Evolutionary conservation across 2,888 invertebrate genomes (phyloP).

Genomic region (Trilocha varians): DNA sequence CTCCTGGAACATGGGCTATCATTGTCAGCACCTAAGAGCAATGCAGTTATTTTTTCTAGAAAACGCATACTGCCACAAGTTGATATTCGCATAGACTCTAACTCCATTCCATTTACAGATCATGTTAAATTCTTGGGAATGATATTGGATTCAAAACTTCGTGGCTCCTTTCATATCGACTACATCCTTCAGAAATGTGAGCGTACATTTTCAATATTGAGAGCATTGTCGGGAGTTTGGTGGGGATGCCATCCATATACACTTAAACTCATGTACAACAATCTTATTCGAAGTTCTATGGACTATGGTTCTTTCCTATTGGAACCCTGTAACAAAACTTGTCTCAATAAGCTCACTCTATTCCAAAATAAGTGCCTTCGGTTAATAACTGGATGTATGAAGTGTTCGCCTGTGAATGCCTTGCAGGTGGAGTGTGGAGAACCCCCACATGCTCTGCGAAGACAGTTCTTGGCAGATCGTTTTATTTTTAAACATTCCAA

Average conservation of each 20-base stretch:
- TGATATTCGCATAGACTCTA: no score
- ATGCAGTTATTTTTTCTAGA: conserved; percentile 1
- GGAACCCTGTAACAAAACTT: background rate
- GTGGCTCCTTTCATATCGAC: conserved; percentile 7
- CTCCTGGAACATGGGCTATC: conserved; percentile 8
- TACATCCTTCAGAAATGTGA: conserved; percentile 12
- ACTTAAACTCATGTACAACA: background rate
- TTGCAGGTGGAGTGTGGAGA: conserved; percentile 3
- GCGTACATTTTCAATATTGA: conserved; percentile 9
- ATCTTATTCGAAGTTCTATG: background rate
- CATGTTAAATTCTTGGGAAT: conserved; percentile 14
- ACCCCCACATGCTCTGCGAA: background rate
- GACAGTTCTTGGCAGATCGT: conserved; percentile 1
- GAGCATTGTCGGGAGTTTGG: conserved; percentile 9
- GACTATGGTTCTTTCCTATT: conserved; percentile 2
- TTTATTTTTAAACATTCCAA: background rate
- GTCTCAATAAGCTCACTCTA: no score
- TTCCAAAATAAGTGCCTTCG: background rate
- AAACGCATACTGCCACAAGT: no score
- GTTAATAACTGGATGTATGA: background rate
- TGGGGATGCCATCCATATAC: conserved; percentile 10
- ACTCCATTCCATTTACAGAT: background rate
- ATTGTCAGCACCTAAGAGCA: conserved; percentile 11
- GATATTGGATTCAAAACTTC: conserved; percentile 10
- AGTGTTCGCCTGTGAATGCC: background rate